Conservation (phyloP, 2,888 invertebrate species). For the Diogma glabrata region DNA sequence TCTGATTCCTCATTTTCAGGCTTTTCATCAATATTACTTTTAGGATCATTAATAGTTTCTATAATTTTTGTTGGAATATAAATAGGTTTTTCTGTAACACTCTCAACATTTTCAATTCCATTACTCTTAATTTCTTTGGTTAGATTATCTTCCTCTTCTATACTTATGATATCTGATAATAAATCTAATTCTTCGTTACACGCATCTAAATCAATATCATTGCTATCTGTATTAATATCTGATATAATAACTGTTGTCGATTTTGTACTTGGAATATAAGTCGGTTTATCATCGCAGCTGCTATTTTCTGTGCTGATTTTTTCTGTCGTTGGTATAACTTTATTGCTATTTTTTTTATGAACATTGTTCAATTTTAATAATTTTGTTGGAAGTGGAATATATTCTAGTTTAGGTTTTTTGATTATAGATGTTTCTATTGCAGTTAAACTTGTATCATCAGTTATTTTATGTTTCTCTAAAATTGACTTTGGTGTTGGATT, state of each 20-base stretch:
- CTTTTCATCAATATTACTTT: not conserved
- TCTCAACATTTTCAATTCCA: not conserved
- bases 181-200: not conserved
- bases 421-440: constrained; percentile 15
- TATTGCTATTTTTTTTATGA: too few relatives aligned
- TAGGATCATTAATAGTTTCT: not conserved
- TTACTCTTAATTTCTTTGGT: not conserved
- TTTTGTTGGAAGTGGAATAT: constrained; percentile 30
- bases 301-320: constrained; percentile 16
- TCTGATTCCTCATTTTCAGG: not conserved
- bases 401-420: constrained; percentile 31
- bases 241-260: not conserved
- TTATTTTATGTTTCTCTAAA: constrained; percentile 16
- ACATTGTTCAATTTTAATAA: constrained; percentile 30
- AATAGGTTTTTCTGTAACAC: constrained; percentile 12
- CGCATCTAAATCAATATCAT: not conserved
- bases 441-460: constrained; percentile 18
- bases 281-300: too few relatives aligned
- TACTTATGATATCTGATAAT: constrained; percentile 1
- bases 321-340: too few relatives aligned
- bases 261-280: constrained; percentile 28
- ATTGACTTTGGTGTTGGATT: constrained; percentile 29
- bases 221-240: not conserved
- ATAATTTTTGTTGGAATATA: not conserved
- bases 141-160: constrained; percentile 1